Base-by-base conservation (phyloP, 2,888 invertebrate genomes). In the Aphidoletes aphidimyza region DNA sequence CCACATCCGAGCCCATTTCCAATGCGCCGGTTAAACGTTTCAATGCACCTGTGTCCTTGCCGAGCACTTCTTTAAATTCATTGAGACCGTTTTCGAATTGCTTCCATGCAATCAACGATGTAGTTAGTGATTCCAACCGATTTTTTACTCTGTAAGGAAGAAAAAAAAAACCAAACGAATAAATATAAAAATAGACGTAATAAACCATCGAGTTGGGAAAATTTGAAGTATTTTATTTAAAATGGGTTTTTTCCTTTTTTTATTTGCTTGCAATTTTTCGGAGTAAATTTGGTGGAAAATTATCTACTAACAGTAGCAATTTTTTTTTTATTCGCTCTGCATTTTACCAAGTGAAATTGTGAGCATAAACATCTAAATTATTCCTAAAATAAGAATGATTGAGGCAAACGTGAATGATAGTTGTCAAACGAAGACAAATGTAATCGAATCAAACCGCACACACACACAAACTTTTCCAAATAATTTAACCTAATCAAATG, bases 11-110 rank as follows among this genome's bases (percentile, higher is more conserved):
- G 6, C 84, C 54, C 84, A 42, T 34, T 45, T 85, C 85, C 42
- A 90, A 85, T 0, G 90, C 90, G 42, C 90, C 90, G 85, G 90
- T 90, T 9, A 90, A 86, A 1, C 90, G 90, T 85, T 89, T 88
- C 0, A 90, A 86, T 11, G 90, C 90, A 85, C 90, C 90, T 83
- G 90, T 89, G 89, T 96, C 96, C 86, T 94, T 94, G 42, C 93
- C 92, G 84, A 96, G 89, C 39, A 95, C 95, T 84, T 93, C 93
- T 88, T 95, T 94, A 86, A 96, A 92, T 88, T 95, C 95, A 22
- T 93, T 93, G 85, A 96, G 90, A 14, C 95, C 94, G 85, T 92
- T 92, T 88, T 95, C 95, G 90, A 96, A 93, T 88, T 95, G 94
- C 85, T 93, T 92, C 95, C 95, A 95, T 42, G 93, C 93, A 86